Conservation (phyloP, 2,113 vertebrate genomes). For the Redunca redunca region DNA sequence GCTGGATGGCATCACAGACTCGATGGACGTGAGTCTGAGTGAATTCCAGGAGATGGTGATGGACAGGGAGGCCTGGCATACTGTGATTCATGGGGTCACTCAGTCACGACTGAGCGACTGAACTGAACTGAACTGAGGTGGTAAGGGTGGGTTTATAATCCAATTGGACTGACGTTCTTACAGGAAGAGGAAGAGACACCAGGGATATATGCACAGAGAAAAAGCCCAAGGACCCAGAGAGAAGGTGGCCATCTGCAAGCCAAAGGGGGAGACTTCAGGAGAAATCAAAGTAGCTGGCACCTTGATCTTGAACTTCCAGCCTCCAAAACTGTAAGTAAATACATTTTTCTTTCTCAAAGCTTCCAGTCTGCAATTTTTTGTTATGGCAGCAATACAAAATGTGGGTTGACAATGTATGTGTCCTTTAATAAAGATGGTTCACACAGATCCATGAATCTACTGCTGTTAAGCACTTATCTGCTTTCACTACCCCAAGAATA, state of each 20-base stretch:
- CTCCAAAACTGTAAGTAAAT: not conserved
- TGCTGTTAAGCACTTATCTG: not conserved
- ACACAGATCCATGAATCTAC: not conserved
- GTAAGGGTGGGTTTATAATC: not conserved
- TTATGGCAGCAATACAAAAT: not conserved
- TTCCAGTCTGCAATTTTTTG: not conserved
- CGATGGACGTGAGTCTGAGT: no score
- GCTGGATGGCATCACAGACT: no score
- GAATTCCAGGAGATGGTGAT: no score
- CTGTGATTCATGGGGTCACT: no score
- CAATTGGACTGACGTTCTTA: not conserved
- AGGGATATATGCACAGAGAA: not conserved
- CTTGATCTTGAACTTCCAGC: not conserved
- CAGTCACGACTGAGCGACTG: no score
- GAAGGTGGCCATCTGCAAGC: not conserved
- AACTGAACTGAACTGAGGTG: not conserved
- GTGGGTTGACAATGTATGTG: not conserved
- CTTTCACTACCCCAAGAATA: not conserved
- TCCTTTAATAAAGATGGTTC: not conserved
- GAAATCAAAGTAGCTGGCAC: not conserved
- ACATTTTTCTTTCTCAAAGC: not conserved
- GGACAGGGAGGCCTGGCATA: no score
- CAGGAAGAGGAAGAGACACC: not conserved
- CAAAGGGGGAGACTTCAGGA: not conserved
- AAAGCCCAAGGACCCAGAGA: not conserved